phyloP scores from a whole-genome alignment of 2,888 invertebrate species.

The Rhimphoctona megacephalus region DNA sequence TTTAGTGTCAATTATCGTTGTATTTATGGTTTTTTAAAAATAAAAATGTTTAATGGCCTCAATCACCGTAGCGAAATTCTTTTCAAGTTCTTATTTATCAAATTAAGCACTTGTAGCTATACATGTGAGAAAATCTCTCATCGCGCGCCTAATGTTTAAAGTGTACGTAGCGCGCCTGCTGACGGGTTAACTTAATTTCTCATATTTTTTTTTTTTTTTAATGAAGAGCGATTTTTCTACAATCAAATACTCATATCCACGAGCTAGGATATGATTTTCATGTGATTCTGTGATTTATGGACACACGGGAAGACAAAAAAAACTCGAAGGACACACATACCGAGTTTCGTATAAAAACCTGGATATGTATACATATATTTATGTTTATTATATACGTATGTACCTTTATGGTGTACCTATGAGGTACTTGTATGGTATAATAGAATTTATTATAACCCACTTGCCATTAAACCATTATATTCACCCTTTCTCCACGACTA shows the following conservation, averaged over 20 bases:
- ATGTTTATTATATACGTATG: slow-evolving; percentile 6
- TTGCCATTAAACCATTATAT: slow-evolving; percentile 75
- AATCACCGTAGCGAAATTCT: too few species aligned
- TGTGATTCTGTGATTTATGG: slow-evolving; percentile 21
- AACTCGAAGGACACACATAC: neutral
- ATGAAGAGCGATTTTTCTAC: neutral
- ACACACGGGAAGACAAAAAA: neutral
- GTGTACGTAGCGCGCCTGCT: too few species aligned
- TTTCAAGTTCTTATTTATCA: too few species aligned
- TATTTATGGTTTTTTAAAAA: too few species aligned
- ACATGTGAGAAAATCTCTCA: too few species aligned
- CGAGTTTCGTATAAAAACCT: neutral
- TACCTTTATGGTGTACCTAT: slow-evolving; percentile 31
- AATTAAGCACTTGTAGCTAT: too few species aligned
- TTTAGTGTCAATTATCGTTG: too few species aligned
- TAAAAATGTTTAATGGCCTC: too few species aligned
- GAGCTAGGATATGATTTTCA: neutral
- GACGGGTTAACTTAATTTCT: too few species aligned
- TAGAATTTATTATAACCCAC: slow-evolving; percentile 78
- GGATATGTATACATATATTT: neutral
- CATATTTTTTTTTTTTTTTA: neutral
- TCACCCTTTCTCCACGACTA: slow-evolving; percentile 60
- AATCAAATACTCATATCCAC: neutral
- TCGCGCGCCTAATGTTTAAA: too few species aligned
- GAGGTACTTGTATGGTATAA: slow-evolving; percentile 66